Evolutionary conservation across 2,888 invertebrate species (phyloP).

Genomic region (Trichogramma evanescens): DNA sequence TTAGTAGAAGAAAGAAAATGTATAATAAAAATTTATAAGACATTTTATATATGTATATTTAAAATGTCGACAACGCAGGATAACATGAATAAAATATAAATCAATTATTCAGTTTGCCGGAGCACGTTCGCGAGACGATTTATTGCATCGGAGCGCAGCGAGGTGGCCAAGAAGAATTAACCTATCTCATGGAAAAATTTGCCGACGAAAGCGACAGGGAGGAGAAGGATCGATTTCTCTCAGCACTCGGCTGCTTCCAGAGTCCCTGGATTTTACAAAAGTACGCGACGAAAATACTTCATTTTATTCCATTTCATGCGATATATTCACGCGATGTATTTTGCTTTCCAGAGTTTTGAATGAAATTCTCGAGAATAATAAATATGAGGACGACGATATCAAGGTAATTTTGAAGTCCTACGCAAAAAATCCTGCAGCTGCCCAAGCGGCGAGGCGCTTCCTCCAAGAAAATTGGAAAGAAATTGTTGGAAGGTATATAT

Average conservation of each 20-base stretch:
- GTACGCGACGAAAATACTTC: constrained; percentile 26
- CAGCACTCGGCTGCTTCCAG: constrained; percentile 39
- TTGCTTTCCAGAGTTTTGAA: constrained; percentile 30
- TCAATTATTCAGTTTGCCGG: constrained; percentile 26
- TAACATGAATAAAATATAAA: not conserved
- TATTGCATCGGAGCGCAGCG: constrained; percentile 36
- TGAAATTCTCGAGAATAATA: constrained; percentile 32
- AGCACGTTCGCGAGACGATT: constrained; percentile 32
- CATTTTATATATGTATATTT: not conserved
- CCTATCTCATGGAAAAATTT: constrained; percentile 31
- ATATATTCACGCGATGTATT: not conserved
- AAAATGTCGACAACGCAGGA: not conserved
- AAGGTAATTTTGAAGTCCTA: constrained; percentile 33
- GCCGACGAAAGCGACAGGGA: constrained; percentile 27
- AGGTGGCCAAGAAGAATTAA: constrained; percentile 34
- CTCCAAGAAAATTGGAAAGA: constrained; percentile 35
- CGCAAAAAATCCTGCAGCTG: constrained; percentile 35
- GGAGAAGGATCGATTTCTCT: constrained; percentile 34
- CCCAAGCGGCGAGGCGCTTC: constrained; percentile 34
- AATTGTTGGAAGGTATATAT: constrained; percentile 31
- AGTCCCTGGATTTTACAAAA: constrained; percentile 37
- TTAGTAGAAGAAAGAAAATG: not conserved
- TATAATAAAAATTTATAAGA: not conserved
- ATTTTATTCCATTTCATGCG: not conserved
- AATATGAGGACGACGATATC: constrained; percentile 30